Percentiles rank a stretch among this genome's conserved stretches.
Evolutionary conservation across 2,797 vertebrate genomes (phyloP).

Genomic region (Malurus splendens): DNA sequence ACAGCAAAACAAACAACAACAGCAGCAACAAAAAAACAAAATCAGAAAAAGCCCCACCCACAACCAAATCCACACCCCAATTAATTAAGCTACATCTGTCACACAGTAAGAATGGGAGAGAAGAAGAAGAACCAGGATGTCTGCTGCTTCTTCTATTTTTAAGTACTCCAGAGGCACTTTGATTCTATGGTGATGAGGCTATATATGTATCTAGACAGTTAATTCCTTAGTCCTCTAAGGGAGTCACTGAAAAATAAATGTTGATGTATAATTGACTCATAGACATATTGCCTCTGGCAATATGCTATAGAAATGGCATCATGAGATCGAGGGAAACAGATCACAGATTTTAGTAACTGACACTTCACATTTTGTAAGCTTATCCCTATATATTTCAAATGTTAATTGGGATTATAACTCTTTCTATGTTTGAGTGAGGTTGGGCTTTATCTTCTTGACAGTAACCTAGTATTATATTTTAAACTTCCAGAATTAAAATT

Average conservation of each 20-base stretch:
- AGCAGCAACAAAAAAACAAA: not conserved
- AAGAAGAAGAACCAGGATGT: not conserved
- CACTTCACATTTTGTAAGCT: constrained; percentile 47
- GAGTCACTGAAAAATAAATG: constrained; percentile 43
- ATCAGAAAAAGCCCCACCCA: not conserved
- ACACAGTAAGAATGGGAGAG: not conserved
- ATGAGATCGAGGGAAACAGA: constrained; percentile 39
- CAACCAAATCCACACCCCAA: not conserved
- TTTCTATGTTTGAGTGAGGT: not conserved
- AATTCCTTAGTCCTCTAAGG: constrained; percentile 22
- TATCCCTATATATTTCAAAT: constrained; percentile 47
- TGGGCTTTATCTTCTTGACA: constrained; percentile 20
- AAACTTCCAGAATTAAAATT: constrained; percentile 33
- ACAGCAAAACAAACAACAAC: not conserved
- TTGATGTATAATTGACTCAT: constrained; percentile 60
- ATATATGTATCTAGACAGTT: not conserved
- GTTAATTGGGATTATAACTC: constrained; percentile 64
- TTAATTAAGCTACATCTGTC: not conserved
- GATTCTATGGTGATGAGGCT: constrained; percentile 15
- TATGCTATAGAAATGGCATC: constrained; percentile 45
- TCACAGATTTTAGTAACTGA: constrained; percentile 53
- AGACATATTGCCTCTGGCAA: constrained; percentile 48
- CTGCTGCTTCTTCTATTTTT: not conserved
- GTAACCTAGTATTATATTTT: constrained; percentile 32
- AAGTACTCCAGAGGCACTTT: not conserved